A percentile compares a stretch with the other conserved stretches of the same genome.
These are phyloP conservation scores for Cherax quadricarinatus DNA, from an alignment of 1,140 invertebrate species.

Conservation along the genomic window DNA sequence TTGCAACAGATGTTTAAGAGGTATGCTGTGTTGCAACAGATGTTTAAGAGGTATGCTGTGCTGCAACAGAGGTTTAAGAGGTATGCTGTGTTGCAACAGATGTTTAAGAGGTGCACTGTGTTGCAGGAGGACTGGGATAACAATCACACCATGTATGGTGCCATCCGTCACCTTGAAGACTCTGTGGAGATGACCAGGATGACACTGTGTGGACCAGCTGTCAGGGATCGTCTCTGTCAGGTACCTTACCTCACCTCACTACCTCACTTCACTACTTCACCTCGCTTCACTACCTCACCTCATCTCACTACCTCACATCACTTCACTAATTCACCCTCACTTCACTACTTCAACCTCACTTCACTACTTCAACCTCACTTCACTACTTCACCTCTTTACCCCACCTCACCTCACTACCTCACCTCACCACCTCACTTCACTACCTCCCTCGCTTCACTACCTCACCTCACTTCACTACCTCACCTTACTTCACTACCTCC, in stretches of 20 bases:
- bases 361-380: too few species aligned
- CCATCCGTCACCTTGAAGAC: constrained; percentile 89
- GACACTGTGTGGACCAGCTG: constrained; percentile 80
- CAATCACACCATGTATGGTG: constrained; percentile 85
- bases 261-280: not conserved
- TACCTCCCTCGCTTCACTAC: not conserved
- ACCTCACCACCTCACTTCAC: not conserved
- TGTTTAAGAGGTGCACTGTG: not conserved
- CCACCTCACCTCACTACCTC: not conserved
- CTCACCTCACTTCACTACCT: not conserved
- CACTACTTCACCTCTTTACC: not conserved
- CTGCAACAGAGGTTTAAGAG: too few species aligned
- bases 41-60: too few species aligned
- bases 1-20: too few species aligned
- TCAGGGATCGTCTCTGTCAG: constrained; percentile 77
- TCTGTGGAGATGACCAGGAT: constrained; percentile 90
- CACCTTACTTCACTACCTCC: not conserved
- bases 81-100: not conserved
- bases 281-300: not conserved
- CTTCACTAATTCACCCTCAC: not conserved
- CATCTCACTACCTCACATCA: too few species aligned
- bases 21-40: too few species aligned
- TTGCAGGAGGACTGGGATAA: constrained; percentile 82
- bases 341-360: not conserved
- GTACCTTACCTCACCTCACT: constrained; percentile 36